Evolutionary conservation across 2,888 invertebrate genomes (phyloP).

Genomic region (Helicoverpa assulta): DNA sequence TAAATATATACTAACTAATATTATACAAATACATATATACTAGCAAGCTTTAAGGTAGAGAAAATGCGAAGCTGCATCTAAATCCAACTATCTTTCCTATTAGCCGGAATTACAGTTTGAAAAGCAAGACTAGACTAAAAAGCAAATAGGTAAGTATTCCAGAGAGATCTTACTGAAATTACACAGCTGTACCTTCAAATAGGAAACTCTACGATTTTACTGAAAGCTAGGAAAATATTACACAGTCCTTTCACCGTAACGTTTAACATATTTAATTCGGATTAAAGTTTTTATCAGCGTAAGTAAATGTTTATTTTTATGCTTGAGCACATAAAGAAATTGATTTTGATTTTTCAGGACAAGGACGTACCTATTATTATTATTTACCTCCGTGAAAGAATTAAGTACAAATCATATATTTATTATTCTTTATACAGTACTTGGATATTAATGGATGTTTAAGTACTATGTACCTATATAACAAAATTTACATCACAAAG

Average conservation of each 20-base stretch:
- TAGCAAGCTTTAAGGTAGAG: not conserved
- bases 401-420: not conserved
- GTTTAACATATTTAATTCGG: not conserved
- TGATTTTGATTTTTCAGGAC: not conserved
- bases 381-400: not conserved
- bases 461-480: too few species aligned
- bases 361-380: not conserved
- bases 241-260: not conserved
- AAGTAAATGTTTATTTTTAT: not conserved
- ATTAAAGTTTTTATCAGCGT: not conserved
- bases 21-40: too few species aligned
- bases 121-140: slow-evolving; percentile 56
- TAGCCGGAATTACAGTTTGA: slow-evolving; percentile 69
- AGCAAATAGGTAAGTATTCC: slow-evolving; percentile 42
- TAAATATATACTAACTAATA: too few species aligned
- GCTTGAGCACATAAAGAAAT: not conserved
- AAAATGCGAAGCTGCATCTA: not conserved
- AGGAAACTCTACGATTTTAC: slow-evolving; percentile 35
- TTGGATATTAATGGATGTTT: too few species aligned
- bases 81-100: slow-evolving; percentile 59
- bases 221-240: not conserved
- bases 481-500: too few species aligned
- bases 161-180: slow-evolving; percentile 55
- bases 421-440: too few species aligned
- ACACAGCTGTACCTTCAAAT: slow-evolving; percentile 41